These are phyloP conservation scores for Leptopilina clavipes DNA, from an alignment of 1,140 invertebrate genomes.

Conservation along the genomic window DNA sequence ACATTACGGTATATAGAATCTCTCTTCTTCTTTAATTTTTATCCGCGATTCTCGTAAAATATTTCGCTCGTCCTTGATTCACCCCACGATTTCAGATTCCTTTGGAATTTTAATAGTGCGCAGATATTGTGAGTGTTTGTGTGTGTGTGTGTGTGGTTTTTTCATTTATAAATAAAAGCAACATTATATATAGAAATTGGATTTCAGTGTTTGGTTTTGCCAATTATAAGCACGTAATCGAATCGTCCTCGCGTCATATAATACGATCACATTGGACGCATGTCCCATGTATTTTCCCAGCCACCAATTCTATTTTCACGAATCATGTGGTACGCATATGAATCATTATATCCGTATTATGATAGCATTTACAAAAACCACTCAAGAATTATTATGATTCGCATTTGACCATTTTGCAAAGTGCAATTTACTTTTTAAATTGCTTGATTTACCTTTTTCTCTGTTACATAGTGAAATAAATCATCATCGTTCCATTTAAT, in stretches of 20 bases:
- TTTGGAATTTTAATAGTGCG: conserved; percentile 4
- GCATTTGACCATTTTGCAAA: background rate
- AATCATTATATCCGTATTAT: conserved; percentile 13
- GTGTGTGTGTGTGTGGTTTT: background rate
- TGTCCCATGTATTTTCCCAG: conserved; percentile 6
- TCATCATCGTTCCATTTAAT: no score
- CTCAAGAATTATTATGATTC: background rate
- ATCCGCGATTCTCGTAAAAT: conserved; percentile 14
- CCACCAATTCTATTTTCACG: conserved; percentile 31
- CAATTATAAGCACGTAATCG: conserved; percentile 26
- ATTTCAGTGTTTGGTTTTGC: conserved; percentile 10
- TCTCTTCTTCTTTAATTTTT: conserved; percentile 27
- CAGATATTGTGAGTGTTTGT: background rate
- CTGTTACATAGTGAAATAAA: no score
- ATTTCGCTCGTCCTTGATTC: conserved; percentile 22
- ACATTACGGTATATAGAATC: conserved; percentile 21
- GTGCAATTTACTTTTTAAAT: conserved; percentile 23
- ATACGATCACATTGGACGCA: background rate
- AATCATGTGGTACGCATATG: conserved; percentile 31
- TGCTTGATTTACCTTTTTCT: background rate
- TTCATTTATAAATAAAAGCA: background rate
- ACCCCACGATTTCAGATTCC: conserved; percentile 25
- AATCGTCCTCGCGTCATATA: conserved; percentile 23
- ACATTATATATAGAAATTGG: background rate
- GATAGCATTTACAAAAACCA: conserved; percentile 27